These are phyloP conservation scores for Agrotis exclamationis DNA, from an alignment of 2,888 invertebrate species.

Conservation along the genomic window DNA sequence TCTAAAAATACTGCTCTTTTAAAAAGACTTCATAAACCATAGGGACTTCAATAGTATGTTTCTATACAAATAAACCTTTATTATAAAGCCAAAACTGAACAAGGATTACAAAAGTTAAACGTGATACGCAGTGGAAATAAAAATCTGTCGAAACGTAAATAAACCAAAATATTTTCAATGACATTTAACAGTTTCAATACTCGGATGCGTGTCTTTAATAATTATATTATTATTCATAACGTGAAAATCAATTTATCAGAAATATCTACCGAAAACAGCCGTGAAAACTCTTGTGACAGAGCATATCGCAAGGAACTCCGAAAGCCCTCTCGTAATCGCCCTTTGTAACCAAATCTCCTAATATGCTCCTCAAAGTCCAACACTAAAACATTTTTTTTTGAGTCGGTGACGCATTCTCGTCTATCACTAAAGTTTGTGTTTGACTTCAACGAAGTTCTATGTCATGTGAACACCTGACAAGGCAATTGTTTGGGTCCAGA, in stretches of 20 bases:
- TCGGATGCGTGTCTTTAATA: neutral
- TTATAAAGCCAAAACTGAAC: too few species aligned
- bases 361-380: neutral
- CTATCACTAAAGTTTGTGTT: neutral
- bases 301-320: neutral
- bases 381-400: neutral
- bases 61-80: neutral
- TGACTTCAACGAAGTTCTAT: neutral
- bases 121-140: too few species aligned
- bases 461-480: neutral
- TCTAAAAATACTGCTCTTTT: neutral
- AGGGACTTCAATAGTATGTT: neutral
- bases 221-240: neutral
- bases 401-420: neutral
- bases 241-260: neutral
- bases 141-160: too few species aligned
- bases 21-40: neutral
- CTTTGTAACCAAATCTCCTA: neutral
- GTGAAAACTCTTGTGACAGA: neutral
- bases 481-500: neutral
- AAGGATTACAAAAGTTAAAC: too few species aligned
- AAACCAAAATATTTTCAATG: too few species aligned
- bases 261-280: neutral
- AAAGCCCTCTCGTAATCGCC: too few species aligned
- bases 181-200: too few species aligned